Conservation (phyloP, 2,113 vertebrate genomes). For the Beaufortia kweichowensis region DNA sequence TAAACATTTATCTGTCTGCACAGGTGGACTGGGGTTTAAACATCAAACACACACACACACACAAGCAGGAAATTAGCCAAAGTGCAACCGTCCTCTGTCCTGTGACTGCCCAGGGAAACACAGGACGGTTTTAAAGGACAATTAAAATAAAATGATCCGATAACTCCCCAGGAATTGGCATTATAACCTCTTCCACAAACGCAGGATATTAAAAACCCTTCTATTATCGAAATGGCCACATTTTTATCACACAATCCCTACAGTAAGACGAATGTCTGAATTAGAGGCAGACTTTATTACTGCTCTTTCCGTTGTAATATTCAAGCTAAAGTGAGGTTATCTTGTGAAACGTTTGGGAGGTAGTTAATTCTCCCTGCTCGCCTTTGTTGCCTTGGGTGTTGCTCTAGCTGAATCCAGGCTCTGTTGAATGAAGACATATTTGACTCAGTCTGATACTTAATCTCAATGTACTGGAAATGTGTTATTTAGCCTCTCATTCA, state of each 20-base stretch:
- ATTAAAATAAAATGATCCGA: constrained; percentile 28
- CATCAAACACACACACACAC: constrained; percentile 18
- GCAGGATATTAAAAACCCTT: constrained; percentile 34
- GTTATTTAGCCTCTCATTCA: background rate
- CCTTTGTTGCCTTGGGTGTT: background rate
- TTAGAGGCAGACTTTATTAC: constrained; percentile 18
- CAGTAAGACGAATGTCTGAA: constrained; percentile 22
- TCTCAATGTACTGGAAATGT: background rate
- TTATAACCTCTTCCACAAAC: constrained; percentile 26
- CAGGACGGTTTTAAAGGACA: background rate
- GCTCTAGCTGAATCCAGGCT: background rate
- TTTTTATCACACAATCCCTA: constrained; percentile 9
- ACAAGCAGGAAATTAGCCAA: constrained; percentile 7
- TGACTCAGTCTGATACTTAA: background rate
- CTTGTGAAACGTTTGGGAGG: constrained; percentile 11
- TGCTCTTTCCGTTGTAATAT: constrained; percentile 16
- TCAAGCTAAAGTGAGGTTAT: background rate
- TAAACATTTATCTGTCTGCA: constrained; percentile 15
- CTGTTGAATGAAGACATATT: background rate
- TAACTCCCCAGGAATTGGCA: constrained; percentile 12
- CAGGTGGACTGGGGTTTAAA: background rate
- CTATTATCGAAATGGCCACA: constrained; percentile 36
- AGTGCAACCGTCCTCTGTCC: background rate
- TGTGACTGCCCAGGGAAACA: background rate
- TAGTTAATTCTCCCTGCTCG: constrained; percentile 6